Percentiles rank a stretch among this genome's conserved stretches.
These are phyloP conservation scores for Trichomycterus rosablanca DNA, from an alignment of 2,113 vertebrate species.

Conservation along the genomic window DNA sequence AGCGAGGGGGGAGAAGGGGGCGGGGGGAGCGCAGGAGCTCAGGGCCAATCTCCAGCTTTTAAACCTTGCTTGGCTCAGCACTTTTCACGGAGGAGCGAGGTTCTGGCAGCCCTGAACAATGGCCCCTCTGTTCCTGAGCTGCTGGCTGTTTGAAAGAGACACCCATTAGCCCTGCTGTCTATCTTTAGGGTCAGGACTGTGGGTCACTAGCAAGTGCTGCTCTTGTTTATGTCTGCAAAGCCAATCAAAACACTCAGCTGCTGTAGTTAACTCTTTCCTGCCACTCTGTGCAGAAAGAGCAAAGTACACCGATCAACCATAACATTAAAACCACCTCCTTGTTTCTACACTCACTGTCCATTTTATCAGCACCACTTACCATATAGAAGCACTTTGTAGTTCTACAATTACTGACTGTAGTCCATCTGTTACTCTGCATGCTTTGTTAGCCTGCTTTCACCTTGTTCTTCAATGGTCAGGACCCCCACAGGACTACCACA, in stretches of 20 bases:
- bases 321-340: too few relatives aligned
- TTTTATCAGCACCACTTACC: too few relatives aligned
- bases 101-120: slow-evolving; percentile 68
- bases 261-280: slow-evolving; percentile 59
- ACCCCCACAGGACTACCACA: too few relatives aligned
- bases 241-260: slow-evolving; percentile 66
- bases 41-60: slow-evolving; percentile 29
- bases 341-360: too few relatives aligned
- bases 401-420: too few relatives aligned
- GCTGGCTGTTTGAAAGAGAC: slow-evolving; percentile 68
- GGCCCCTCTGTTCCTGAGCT: slow-evolving; percentile 64
- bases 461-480: too few relatives aligned
- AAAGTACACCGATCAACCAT: too few relatives aligned
- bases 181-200: slow-evolving; percentile 67
- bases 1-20: background rate
- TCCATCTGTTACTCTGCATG: too few relatives aligned
- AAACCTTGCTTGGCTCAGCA: slow-evolving; percentile 51
- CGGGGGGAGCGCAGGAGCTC: background rate
- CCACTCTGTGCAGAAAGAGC: slow-evolving; percentile 24
- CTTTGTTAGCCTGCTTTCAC: too few relatives aligned
- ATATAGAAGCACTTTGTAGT: too few relatives aligned
- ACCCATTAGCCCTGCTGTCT: slow-evolving; percentile 72
- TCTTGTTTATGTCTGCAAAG: slow-evolving; percentile 75
- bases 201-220: slow-evolving; percentile 67
- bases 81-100: slow-evolving; percentile 56